Evolutionary conservation across 37 sponge, comb jelly and placozoan species (phyloP).

Genomic region (Spongilla lacustris): DNA sequence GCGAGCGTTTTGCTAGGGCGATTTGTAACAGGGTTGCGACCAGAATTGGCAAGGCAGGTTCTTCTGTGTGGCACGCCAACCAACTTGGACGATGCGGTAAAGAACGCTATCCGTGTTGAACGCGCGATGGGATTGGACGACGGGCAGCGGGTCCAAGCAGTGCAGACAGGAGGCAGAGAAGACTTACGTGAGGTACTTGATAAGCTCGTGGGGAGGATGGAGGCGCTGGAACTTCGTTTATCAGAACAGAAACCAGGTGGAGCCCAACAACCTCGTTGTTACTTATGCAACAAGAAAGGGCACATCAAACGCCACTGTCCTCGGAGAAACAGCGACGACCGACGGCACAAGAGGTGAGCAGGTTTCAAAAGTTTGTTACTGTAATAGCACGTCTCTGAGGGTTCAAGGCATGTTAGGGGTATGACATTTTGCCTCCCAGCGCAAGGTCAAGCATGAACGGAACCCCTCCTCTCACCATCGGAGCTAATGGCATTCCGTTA

Average conservation of each 20-base stretch:
- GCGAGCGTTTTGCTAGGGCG: conserved; percentile 32
- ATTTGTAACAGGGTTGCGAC: conserved; percentile 36
- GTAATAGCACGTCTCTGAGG: background rate
- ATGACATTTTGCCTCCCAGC: background rate
- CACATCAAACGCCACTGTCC: conserved; percentile 21
- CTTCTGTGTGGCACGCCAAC: conserved; percentile 18
- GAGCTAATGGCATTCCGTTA: conserved; percentile 16
- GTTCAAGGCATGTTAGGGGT: conserved; percentile 7
- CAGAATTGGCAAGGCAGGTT: conserved; percentile 8
- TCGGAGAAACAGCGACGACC: background rate
- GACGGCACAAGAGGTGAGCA: no score
- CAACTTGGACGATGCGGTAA: conserved; percentile 21
- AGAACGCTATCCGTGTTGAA: conserved; percentile 17
- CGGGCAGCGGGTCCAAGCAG: background rate
- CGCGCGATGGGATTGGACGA: conserved; percentile 14
- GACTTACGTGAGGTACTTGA: conserved; percentile 6
- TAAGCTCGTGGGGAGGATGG: conserved; percentile 2
- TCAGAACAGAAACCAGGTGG: conserved; percentile 9
- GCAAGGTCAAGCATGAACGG: background rate
- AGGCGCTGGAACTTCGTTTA: conserved; percentile 10
- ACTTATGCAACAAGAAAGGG: conserved; percentile 5
- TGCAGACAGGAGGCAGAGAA: background rate
- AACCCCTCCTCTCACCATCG: background rate
- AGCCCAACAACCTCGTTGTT: conserved; percentile 14
- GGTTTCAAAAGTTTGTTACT: background rate